phyloP scores from a whole-genome alignment of 2,888 invertebrate genomes.

The Leptodirus hochenwartii region DNA sequence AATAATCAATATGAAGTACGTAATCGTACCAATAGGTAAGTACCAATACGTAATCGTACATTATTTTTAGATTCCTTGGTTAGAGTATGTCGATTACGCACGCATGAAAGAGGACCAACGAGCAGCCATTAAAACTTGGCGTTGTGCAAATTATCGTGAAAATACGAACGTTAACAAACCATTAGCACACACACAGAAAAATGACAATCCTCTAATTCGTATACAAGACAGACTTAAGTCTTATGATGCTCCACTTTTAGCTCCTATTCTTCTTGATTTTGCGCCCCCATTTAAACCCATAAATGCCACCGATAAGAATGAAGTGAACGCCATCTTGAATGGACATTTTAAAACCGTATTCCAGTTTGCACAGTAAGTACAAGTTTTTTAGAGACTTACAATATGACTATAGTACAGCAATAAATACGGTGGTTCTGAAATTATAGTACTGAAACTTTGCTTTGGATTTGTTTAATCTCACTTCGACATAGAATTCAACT shows the following conservation, averaged over 20 bases:
- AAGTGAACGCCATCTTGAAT: conserved; percentile 21
- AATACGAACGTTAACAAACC: conserved; percentile 23
- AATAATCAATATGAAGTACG: no score
- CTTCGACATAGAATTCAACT: no score
- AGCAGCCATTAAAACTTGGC: conserved; percentile 35
- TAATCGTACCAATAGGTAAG: no score
- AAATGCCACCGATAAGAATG: no score
- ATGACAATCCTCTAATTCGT: conserved; percentile 31
- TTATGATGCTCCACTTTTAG: conserved; percentile 43
- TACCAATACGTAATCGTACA: not conserved
- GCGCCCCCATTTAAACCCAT: conserved; percentile 36
- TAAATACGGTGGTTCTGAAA: no score
- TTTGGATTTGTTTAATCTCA: no score
- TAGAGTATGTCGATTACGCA: conserved; percentile 43
- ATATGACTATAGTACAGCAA: conserved; percentile 3
- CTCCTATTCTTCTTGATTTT: no score
- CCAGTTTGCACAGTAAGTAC: conserved; percentile 29
- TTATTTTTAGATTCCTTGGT: conserved; percentile 36
- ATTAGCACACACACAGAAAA: conserved; percentile 22
- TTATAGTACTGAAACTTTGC: no score
- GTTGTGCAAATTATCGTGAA: conserved; percentile 31
- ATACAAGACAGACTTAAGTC: conserved; percentile 39
- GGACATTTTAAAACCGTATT: conserved; percentile 26
- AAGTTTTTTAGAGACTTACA: conserved; percentile 3
- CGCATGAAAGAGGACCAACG: conserved; percentile 33